Evolutionary conservation across 2,113 vertebrate genomes (phyloP), one percentile per base, ranked within the genome.

Genomic region (Peromyscus polionotus): DNA sequence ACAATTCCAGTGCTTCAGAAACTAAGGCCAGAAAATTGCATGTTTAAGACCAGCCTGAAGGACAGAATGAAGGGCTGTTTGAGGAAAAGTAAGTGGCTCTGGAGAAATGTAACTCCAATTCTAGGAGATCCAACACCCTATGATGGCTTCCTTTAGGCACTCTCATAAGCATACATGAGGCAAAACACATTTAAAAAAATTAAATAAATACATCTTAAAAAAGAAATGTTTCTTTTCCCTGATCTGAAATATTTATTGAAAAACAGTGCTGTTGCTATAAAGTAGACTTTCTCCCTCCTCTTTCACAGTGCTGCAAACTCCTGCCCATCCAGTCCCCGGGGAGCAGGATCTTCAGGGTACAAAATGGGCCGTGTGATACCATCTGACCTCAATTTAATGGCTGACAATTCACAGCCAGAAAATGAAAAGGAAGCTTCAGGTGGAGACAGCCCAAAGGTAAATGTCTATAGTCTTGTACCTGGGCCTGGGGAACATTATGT

Each of bases 371-470:
- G 99, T 2, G 99, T 99, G 83, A 98, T 99, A 92, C 98, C 99
- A 85, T 99, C 99, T 26, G 99, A 99, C 98, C 99, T 99, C 97
- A 99, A 99, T 98, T 98, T 99, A 93, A 99, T 99, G 98, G 99
- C 99, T 96, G 99, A 99, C 97, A 99, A 98, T 98, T 99, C 99
- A 3, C 99, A 99, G 95, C 99, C 99, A 20, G 99, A 99, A 98
- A 99, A 99, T 16, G 99, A 99, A 98, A 99, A 99, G 98, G 99
- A 99, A 95, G 99, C 99, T 86, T 99, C 99, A 0, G 99, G 99
- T 96, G 99, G 99, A 99, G 99, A 99, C 98, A 99, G 99, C 98
- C 99, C 99, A 97, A 99, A 99, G 99, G 99, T 99, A 98, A 99
- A 95, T 81, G n/a, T 42, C 67, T 61, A 24, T 57, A 33, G n/a